Percentiles rank a stretch among this genome's conserved stretches.
Conservation (phyloP, 35 echinoderm and acorn worm genomes). For the Hemicentrotus pulcherrimus region DNA sequence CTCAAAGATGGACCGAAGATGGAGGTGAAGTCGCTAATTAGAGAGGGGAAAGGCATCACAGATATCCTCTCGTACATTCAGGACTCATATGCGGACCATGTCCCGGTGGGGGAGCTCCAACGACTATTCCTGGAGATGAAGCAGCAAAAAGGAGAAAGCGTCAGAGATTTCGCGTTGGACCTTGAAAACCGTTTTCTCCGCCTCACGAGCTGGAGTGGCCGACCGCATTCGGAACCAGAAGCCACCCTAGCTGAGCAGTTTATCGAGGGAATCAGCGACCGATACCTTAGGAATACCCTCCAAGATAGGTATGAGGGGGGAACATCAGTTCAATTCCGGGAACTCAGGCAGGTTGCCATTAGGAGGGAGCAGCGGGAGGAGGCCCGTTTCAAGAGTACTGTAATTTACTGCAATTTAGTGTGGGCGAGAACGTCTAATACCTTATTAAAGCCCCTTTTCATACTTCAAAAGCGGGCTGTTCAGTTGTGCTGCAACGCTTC, state of each 20-base stretch:
- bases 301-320: too few relatives aligned
- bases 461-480: too few relatives aligned
- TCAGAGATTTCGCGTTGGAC: not conserved
- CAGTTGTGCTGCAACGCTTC: too few relatives aligned
- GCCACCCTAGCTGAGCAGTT: not conserved
- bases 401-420: too few relatives aligned
- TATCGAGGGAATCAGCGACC: too few relatives aligned
- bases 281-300: too few relatives aligned
- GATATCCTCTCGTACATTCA: not conserved
- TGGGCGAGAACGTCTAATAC: too few relatives aligned
- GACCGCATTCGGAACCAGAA: not conserved
- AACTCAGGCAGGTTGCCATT: too few relatives aligned
- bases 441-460: too few relatives aligned
- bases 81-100: not conserved
- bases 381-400: too few relatives aligned
- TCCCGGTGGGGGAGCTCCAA: not conserved
- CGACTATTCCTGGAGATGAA: not conserved
- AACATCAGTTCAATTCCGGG: too few relatives aligned
- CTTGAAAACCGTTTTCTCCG: not conserved
- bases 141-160: not conserved
- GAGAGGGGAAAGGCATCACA: not conserved
- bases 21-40: not conserved
- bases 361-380: too few relatives aligned
- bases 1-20: not conserved
- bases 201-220: not conserved